Evolutionary conservation across 2,888 invertebrate species (phyloP).

Genomic region (Melinaea menophilus): DNA sequence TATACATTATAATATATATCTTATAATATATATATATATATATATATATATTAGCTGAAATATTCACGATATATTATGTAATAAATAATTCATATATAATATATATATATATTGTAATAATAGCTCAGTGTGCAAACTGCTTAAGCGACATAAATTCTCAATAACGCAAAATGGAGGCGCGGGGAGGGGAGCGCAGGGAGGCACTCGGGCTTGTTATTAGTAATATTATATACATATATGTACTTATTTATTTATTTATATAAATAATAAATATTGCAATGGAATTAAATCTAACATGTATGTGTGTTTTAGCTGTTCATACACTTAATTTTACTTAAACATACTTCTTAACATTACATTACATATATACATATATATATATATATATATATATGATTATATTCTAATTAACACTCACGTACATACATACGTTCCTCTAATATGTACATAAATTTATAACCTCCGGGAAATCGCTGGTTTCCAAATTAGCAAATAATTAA

Average conservation of each 20-base stretch:
- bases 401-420: no score
- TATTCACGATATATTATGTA: neutral
- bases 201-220: slow-evolving; percentile 28
- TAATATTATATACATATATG: neutral
- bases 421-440: neutral
- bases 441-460: slow-evolving; percentile 10
- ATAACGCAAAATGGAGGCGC: slow-evolving; percentile 74
- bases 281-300: neutral
- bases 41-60: no score
- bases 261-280: neutral
- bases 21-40: no score
- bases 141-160: slow-evolving; percentile 76
- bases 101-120: slow-evolving; percentile 1
- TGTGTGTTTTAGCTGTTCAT: no score
- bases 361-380: no score
- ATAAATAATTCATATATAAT: neutral
- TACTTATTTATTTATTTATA: neutral
- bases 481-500: slow-evolving; percentile 15
- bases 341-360: no score
- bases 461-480: slow-evolving; percentile 21
- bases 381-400: no score
- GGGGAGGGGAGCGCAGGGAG: slow-evolving; percentile 49
- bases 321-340: no score
- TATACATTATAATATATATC: no score
- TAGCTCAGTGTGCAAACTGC: slow-evolving; percentile 44